A percentile compares a stretch with the other conserved stretches of the same genome.
Evolutionary conservation across 2,888 invertebrate species (phyloP).

Genomic region (Dusona sp.): DNA sequence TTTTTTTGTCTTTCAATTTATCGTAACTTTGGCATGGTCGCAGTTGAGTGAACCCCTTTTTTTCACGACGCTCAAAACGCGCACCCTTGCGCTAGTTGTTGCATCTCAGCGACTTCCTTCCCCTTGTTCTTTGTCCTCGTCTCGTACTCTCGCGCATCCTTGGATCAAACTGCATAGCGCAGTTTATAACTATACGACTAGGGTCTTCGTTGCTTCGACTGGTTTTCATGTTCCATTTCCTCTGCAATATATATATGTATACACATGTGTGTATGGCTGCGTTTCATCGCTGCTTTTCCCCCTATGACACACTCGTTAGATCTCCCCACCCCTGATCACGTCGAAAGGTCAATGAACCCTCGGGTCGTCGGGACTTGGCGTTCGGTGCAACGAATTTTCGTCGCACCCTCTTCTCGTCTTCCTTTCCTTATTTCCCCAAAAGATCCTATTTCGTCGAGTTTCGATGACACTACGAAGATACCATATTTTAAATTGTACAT

Average conservation of each 20-base stretch:
- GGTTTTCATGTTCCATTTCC: conserved; percentile 37
- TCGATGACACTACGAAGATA: background rate
- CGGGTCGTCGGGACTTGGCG: conserved; percentile 33
- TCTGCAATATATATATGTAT: background rate
- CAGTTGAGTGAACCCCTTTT: background rate
- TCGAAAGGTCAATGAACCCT: conserved; percentile 62
- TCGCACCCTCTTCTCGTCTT: conserved; percentile 9
- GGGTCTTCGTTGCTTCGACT: conserved; percentile 24
- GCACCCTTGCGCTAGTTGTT: background rate
- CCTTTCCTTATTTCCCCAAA: background rate
- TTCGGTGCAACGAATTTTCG: conserved; percentile 26
- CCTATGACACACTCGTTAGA: conserved; percentile 12
- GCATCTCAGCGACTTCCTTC: conserved; percentile 2
- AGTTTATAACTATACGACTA: conserved; percentile 30
- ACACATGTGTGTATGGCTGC: background rate
- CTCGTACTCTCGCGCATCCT: conserved; percentile 14
- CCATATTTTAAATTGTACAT: background rate
- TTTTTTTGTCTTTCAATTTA: background rate
- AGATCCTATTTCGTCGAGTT: conserved; percentile 42
- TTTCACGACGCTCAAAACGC: background rate
- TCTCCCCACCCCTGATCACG: conserved; percentile 37
- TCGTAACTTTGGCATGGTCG: background rate
- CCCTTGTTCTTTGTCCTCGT: conserved; percentile 3
- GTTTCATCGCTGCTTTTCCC: conserved; percentile 17
- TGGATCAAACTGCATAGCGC: conserved; percentile 27